Conservation (phyloP, 1,140 invertebrate genomes). For the Drosophila kurseongensis region DNA sequence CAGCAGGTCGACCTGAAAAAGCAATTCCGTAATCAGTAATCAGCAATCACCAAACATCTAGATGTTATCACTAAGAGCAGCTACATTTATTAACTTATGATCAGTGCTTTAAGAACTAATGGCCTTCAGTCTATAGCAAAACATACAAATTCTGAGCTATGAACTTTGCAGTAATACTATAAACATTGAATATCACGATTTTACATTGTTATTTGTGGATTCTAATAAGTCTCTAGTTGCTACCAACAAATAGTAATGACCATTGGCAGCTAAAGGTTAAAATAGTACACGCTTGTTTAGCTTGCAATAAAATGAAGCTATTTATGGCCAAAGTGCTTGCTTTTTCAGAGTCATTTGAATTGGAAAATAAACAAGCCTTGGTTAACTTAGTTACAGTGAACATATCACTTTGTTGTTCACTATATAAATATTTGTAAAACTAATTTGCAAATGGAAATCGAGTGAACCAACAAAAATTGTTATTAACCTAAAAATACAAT, state of each 20-base stretch:
- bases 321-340: constrained; percentile 8
- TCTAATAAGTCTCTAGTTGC: neutral
- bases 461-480: no score
- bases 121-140: neutral
- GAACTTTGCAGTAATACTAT: neutral
- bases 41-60: neutral
- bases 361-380: neutral
- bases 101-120: neutral
- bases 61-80: constrained; percentile 5
- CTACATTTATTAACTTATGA: constrained; percentile 1
- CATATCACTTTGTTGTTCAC: neutral
- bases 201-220: constrained; percentile 1
- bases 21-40: constrained; percentile 1
- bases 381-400: neutral
- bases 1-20: constrained; percentile 21
- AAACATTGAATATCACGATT: constrained; percentile 13
- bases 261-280: constrained; percentile 19
- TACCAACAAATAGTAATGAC: constrained; percentile 3
- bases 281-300: constrained; percentile 9
- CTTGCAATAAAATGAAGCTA: constrained; percentile 10
- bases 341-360: neutral
- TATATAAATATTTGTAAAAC: neutral
- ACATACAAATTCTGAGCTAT: neutral
- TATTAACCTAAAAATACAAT: no score
- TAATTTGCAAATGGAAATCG: neutral